Percentiles rank a stretch among this genome's conserved stretches.
Conservation (phyloP, 2,888 invertebrate species). For the Drosophila maculinotata region DNA sequence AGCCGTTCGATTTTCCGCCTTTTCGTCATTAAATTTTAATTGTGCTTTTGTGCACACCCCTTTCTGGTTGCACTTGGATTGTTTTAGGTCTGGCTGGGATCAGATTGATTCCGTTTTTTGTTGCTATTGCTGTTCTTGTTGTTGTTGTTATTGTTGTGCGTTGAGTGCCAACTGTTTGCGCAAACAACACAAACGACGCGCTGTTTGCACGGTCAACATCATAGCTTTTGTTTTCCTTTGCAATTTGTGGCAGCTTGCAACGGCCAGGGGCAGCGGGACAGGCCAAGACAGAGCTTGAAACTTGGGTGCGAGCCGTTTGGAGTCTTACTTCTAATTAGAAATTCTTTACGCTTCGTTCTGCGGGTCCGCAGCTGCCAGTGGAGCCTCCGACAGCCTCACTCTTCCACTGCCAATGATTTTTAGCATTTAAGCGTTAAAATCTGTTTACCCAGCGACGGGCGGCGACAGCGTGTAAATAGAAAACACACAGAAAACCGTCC, state of each 20-base stretch:
- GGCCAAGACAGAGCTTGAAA: conserved; percentile 6
- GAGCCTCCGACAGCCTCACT: conserved; percentile 12
- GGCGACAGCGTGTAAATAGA: conserved; percentile 68
- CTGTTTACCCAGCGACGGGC: conserved; percentile 58
- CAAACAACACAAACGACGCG: conserved; percentile 64
- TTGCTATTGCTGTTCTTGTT: conserved; percentile 1
- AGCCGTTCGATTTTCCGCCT: conserved; percentile 74
- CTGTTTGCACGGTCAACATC: conserved; percentile 66
- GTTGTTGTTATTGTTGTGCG: conserved; percentile 33
- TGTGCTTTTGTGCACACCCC: conserved; percentile 66
- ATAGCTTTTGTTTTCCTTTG: conserved; percentile 75
- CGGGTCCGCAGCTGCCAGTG: conserved; percentile 18
- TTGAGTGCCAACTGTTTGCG: conserved; percentile 76
- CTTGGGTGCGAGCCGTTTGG: conserved; percentile 36
- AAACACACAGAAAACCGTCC: conserved; percentile 53
- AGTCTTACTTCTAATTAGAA: conserved; percentile 80
- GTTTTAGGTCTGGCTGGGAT: conserved; percentile 8
- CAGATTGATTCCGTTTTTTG: conserved; percentile 51
- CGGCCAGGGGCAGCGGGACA: no score
- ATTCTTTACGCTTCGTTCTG: conserved; percentile 75
- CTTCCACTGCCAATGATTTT: conserved; percentile 57
- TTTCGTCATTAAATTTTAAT: conserved; percentile 80
- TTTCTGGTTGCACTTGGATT: conserved; percentile 24
- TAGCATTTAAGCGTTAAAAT: conserved; percentile 81
- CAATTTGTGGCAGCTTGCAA: conserved; percentile 74